Base-by-base conservation (phyloP, 2,888 invertebrate genomes). In the Meganola albula region DNA sequence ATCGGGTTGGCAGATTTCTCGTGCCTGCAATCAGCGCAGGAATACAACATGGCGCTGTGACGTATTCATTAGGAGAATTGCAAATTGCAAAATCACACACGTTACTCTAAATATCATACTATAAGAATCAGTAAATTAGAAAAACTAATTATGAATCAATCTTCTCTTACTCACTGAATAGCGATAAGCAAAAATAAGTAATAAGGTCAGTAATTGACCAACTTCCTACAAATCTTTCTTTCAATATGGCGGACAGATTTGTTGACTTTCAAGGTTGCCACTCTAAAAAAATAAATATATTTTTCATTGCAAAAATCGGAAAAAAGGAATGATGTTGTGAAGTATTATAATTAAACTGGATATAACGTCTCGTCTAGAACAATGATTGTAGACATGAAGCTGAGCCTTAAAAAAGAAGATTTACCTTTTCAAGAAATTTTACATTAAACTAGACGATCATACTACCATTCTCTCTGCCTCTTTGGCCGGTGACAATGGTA, bases 1-100 rank as follows among this genome's bases (percentile, higher is more conserved):
- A 77, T 79, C 80, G 78, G 80, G 76, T 85, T 85, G 84, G 85
- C 84, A 85, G 80, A 84, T 83, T 77, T 85, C 82, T 86, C 84
- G 82, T 79, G 84, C 84, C 85, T 84, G 86, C 86, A 83, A 84
- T 85, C 85, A 84, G 80, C 79, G 86, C 85, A 84, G 84, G 85
- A 79, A 85, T 86, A 87, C 86, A 87, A 87, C 85, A 87, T 87
- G 86, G 86, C 86, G 86, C 78, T 85, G 74, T 85, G 84, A 85
- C 84, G 77, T 84, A 78, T 80, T 72, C 78, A 71, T 74, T 73
- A 75, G 70, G 71, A 69, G 69, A 74, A 74, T 80, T 83, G 82
- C 84, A 78, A 82, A 71, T 68, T 53, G 53, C 55, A 57, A 60
- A 65, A 62, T 68, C 56, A 48, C 63, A 47, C 57, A 64, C 55